Conservation (phyloP, 2,797 vertebrate species). For the Pangasius larnaudii region DNA sequence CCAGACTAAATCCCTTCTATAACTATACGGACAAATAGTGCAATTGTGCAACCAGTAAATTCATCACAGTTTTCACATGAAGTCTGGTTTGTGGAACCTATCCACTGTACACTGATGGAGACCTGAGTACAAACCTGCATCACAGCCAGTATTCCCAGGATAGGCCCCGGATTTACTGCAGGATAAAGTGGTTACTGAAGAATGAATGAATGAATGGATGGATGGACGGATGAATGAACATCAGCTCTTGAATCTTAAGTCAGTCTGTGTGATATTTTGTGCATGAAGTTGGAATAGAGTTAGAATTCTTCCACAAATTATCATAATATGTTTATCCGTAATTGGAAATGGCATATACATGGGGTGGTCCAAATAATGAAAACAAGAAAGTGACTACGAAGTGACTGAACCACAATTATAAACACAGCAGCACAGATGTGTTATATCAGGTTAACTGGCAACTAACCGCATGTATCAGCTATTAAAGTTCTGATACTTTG, state of each 20-base stretch:
- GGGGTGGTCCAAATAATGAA: not conserved
- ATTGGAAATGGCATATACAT: not conserved
- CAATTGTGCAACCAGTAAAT: no score
- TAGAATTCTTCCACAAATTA: not conserved
- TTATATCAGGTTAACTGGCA: not conserved
- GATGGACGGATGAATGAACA: not conserved
- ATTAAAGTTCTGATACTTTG: not conserved
- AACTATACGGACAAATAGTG: no score
- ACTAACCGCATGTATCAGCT: not conserved
- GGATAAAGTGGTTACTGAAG: not conserved
- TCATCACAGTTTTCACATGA: no score
- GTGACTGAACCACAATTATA: not conserved
- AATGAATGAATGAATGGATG: not conserved
- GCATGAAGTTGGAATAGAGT: not conserved
- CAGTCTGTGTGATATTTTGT: not conserved
- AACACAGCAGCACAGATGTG: not conserved
- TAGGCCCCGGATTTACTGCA: not conserved
- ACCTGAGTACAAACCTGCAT: no score
- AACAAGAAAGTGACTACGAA: not conserved
- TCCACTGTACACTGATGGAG: no score
- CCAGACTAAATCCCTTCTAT: no score
- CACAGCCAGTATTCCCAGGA: not conserved
- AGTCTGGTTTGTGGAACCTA: no score
- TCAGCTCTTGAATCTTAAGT: not conserved
- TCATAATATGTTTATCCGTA: not conserved